Conservation (phyloP, 2,113 vertebrate genomes). For the Bos javanicus region DNA sequence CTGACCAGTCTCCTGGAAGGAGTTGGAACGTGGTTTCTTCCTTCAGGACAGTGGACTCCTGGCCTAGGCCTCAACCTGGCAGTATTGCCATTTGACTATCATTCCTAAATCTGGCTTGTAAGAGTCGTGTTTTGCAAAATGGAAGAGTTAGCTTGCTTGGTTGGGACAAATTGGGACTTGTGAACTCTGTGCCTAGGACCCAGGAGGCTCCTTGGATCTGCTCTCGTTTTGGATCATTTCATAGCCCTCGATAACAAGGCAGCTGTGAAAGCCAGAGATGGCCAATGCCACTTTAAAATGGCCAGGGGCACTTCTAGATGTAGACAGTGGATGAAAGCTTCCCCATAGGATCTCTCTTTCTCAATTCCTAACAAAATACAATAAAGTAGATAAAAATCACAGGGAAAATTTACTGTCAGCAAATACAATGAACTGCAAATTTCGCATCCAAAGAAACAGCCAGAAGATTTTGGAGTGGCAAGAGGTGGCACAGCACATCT, state of each 20-base stretch:
- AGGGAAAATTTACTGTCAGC: background rate
- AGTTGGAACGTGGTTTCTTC: background rate
- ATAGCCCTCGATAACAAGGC: background rate
- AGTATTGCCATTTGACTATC: background rate
- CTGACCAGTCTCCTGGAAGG: background rate
- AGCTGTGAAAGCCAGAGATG: background rate
- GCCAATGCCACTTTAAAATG: background rate
- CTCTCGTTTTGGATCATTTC: background rate
- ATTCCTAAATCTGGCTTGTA: background rate
- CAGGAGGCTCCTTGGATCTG: background rate
- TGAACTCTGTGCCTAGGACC: background rate
- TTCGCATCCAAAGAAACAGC: background rate
- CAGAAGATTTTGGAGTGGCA: background rate
- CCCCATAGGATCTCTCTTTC: background rate
- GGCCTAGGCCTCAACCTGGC: background rate
- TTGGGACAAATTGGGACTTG: background rate
- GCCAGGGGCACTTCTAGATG: background rate
- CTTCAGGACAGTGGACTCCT: background rate
- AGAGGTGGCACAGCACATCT: background rate
- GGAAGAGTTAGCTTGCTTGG: background rate
- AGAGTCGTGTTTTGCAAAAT: background rate
- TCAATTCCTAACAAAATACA: slow-evolving; percentile 5
- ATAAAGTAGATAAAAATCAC: background rate
- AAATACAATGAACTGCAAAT: background rate
- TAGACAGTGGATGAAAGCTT: background rate